These are phyloP conservation scores for Luperina testacea DNA, from an alignment of 2,888 invertebrate species.

Conservation along the genomic window DNA sequence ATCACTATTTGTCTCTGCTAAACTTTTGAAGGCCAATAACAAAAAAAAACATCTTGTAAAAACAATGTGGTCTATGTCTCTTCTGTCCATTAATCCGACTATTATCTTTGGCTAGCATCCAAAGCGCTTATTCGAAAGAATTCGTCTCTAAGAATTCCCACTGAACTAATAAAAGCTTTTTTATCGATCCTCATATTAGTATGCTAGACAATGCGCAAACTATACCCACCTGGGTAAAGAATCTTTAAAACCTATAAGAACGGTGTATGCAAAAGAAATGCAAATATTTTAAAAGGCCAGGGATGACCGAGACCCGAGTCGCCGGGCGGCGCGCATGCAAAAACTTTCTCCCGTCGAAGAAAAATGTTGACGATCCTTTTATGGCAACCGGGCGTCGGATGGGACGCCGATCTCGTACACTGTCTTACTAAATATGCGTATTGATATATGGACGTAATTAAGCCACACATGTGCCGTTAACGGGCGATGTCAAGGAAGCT, in stretches of 20 bases:
- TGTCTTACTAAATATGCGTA: constrained; percentile 73
- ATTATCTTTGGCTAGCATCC: constrained; percentile 72
- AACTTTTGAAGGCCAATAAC: constrained; percentile 27
- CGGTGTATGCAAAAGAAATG: constrained; percentile 82
- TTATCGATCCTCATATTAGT: constrained; percentile 59
- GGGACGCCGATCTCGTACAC: constrained; percentile 71
- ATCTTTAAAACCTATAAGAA: constrained; percentile 74
- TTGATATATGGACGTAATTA: constrained; percentile 75
- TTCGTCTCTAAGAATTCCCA: constrained; percentile 51
- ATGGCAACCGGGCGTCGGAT: constrained; percentile 79
- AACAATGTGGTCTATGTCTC: constrained; percentile 67
- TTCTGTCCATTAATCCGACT: constrained; percentile 68
- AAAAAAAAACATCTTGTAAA: constrained; percentile 53
- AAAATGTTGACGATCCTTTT: constrained; percentile 84
- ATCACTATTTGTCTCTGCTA: too few species aligned
- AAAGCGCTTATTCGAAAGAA: constrained; percentile 67
- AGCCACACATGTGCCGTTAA: constrained; percentile 68
- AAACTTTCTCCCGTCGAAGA: constrained; percentile 84
- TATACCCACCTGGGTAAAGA: constrained; percentile 67
- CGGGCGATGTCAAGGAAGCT: constrained; percentile 54
- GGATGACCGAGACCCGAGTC: constrained; percentile 77
- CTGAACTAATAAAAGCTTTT: constrained; percentile 50
- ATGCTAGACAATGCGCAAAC: constrained; percentile 56
- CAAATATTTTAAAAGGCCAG: constrained; percentile 84
- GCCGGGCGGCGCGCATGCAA: constrained; percentile 62